Evolutionary conservation across 2,888 invertebrate species (phyloP), one percentile per base, ranked within the genome.

Genomic region (Eucera pruinosa): DNA sequence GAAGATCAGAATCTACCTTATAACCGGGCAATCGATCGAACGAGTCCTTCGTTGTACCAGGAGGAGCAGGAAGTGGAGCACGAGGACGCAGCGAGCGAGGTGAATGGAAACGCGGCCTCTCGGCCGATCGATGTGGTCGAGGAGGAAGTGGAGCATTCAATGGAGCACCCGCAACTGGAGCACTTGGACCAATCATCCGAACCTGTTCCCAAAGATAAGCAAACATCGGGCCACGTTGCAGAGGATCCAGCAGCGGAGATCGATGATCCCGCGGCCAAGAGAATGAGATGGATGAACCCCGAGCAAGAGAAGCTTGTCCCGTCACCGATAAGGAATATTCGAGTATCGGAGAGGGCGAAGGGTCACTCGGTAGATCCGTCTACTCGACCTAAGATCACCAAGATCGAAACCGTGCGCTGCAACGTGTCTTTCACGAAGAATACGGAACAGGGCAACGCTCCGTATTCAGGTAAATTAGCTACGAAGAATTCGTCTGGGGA

Each of bases 351-450:
- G 11, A 25, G 15, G 30, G 57, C 7, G 27, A 23, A 20, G 27
- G 39, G 54, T 15, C 18, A 23, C 20, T 13, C 11, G 25, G 7
- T n/a, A 0, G 57, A 27, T 15, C 13, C 18, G 15, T 13, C 20
- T 2, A 0, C 36, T n/a, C 41, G 27, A 2, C 80, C 80, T 0
- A 48, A n/a, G 23, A 72, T 82, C 45, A 20, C 15, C 1, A 61
- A 45, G 13, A 65, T 83, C 33, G 74, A 83, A 36, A 39, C 36
- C 9, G n/a, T 55, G 15, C 45, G n/a, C 5, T 61, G 60, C 45
- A 52, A 48, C 4, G 6, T 71, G 20, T 20, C 52, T 1, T 4
- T 74, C 0, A 6, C 36, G 6, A 30, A 25, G n/a, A 72, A 58
- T 13, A 20, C 13, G 5, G 23, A 47, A 4, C 48, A 27, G n/a